Evolutionary conservation across 2,888 invertebrate genomes (phyloP), one percentile per base, ranked within the genome.

Genomic region (Acrobasis consociella): DNA sequence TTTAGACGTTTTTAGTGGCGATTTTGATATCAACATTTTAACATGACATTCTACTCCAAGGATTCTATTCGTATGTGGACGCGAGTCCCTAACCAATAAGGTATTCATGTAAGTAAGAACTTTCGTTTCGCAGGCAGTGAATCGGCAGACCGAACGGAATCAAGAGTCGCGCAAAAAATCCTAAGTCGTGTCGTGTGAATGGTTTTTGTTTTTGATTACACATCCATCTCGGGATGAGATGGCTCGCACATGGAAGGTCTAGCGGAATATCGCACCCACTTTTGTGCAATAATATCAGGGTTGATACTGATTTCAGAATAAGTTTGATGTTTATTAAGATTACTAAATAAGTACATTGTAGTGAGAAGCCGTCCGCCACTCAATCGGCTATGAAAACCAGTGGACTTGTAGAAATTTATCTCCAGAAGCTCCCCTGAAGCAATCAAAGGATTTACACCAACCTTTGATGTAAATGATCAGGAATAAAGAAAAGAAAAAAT

Each of bases 241-340:
- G 78, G 70, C 73, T 82, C 86, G 77, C 89, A 90, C 81, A 86
- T 89, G 91, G 85, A 87, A 86, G 81, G 80, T 73, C 80, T 81
- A 79, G 85, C 82, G 78, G 82, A 86, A 86, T 84, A 86, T 83
- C 81, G 74, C 78, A 79, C 82, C 80, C 78, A 76, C 77, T 78
- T 84, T 83, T 89, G 85, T 88, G 86, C 89, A 89, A 91, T 88
- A 81, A 82, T 81, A 80, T 64, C 80, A 89, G 90, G 90, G 91
- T 65, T 90, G 83, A n/a, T 75, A 67, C 73, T 13, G 3, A 42
- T 37, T 9, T 46, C 5, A 2, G 7, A 31, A 31, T 31, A 31
- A 31, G 31, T 31, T 31, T 5, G 31, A 31, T 2, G 5, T 31
- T 31, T 31, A 31, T 7, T 31, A 8, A 5, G 31, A 31, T 31